Base-by-base conservation (phyloP, 2,888 invertebrate genomes). In the Cremastinae sp. region DNA sequence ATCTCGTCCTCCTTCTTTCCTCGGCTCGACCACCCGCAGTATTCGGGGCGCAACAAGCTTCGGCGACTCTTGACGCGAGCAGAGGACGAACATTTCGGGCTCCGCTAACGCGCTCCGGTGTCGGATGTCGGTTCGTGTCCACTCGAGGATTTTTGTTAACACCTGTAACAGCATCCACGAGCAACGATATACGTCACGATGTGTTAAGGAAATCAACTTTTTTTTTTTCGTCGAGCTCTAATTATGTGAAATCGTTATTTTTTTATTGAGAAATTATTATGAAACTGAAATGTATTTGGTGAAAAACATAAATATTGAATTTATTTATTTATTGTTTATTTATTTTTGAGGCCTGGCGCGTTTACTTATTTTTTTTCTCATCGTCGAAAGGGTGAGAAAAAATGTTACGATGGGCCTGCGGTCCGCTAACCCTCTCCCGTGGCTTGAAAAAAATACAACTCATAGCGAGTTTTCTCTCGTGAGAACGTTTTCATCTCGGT, bases 161-260 rank as follows among this genome's bases (percentile, higher is more conserved):
- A 80, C 79, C 79, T 80, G 80, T 78, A 79, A 79, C 62, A 70
- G 68, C 79, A 68, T 51, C 76, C 74, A 53, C 43, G 68, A 74
- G 69, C 77, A 78, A 72, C 74, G 79, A 75, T 79, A 74, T 78
- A 74, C 69, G 61, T 74, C 61, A 77, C 74, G 22, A 55, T 20
- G 5, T 45, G 16, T n/a, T 18, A 18, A 18, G n/a, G 45, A 55
- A 66, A 66, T 56, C 45, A 28, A 28, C 28, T 28, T 28, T 5
- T 28, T 28, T 28, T 5, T 28, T 5, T 28, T 28, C 28, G 2
- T 28, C 28, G 2, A 28, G 28, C 28, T 28, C 28, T 5, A 5
- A 2, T 28, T 5, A 5, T 28, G 28, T 28, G 28, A 28, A 28
- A 28, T 28, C 5, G 2, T 28, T 5, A 3, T 28, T 28, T 5